Conservation (phyloP, 2,113 vertebrate species). For the Hydrolagus affinis region DNA sequence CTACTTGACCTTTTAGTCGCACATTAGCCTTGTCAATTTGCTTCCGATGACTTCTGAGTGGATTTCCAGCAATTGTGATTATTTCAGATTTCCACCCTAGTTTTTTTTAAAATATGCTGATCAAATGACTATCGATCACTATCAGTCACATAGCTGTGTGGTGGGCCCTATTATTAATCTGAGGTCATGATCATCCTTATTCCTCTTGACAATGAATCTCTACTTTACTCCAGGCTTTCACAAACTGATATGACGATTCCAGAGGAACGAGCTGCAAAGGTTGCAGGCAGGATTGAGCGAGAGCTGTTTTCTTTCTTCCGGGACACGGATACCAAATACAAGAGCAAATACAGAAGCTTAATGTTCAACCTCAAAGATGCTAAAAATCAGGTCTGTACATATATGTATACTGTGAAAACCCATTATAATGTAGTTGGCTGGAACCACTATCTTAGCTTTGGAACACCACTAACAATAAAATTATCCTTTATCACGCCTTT, state of each 20-base stretch:
- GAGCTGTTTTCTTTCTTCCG: conserved; percentile 90
- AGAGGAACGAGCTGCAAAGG: conserved; percentile 77
- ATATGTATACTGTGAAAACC: too few relatives aligned
- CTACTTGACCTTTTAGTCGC: too few relatives aligned
- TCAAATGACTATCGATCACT: too few relatives aligned
- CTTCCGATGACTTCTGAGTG: too few relatives aligned
- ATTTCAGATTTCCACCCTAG: too few relatives aligned
- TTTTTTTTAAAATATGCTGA: background rate
- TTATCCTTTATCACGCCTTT: too few relatives aligned
- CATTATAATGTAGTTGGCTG: too few relatives aligned
- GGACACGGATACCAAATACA: conserved; percentile 93
- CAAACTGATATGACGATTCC: conserved; percentile 81
- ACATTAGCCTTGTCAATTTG: too few relatives aligned
- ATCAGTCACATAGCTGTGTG: background rate
- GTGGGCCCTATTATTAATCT: background rate
- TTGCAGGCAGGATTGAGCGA: conserved; percentile 84
- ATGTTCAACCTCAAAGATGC: conserved; percentile 97
- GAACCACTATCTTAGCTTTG: too few relatives aligned
- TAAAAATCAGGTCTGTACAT: conserved; percentile 84
- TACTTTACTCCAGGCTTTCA: conserved; percentile 63
- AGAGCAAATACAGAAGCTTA: conserved; percentile 94
- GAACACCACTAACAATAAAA: too few relatives aligned
- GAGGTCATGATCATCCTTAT: conserved; percentile 34
- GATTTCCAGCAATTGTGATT: too few relatives aligned
- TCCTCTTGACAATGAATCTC: conserved; percentile 34